Base-by-base conservation (phyloP, 2,888 invertebrate genomes). In the Erebia palarica region DNA sequence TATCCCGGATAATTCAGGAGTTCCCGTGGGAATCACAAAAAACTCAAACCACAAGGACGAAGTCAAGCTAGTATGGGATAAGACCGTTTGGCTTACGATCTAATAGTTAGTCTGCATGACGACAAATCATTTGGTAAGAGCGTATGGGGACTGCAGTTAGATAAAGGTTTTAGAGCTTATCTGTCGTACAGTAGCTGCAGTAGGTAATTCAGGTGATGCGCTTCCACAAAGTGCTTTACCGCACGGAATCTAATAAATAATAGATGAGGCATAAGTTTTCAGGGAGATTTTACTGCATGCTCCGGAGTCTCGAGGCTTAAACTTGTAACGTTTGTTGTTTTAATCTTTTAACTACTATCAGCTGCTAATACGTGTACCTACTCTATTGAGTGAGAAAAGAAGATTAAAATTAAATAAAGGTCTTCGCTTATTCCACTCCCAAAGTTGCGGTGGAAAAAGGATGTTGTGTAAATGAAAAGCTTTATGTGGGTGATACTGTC, bases 241-340 rank as follows among this genome's bases (percentile, higher is more conserved):
- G 65, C 55, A 65, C 55, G 65, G 57, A 65, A 57, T 57, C 65
- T 65, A 65, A 65, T 65, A 65, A 65, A 65, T 65, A 55, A 57
- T 65, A 55, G 65, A 65, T 65, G 65, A 65, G 65, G 65, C 65
- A 65, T 65, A 65, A 65, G 65, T 65, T 65, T 55, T 57, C 65
- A 65, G 42, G 55, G 57, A 65, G 65, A 57, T 65, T 65, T 65
- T 65, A 65, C 65, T 65, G 65, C 57, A 44, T 57, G 18, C 55
- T 18, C 64, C 27, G 51, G 49, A 51, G 49, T 53, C 53, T 9
- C 7, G 36, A 42, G 65, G 55, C 55, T 65, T 65, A 65, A 57
- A 57, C 18, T 65, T 65, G 65, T 11, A 55, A n/a, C 57, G 18
- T 65, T 57, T 65, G 65, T 65, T 65, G 65, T 65, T 65, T 49